Evolutionary conservation across 2,888 invertebrate genomes (phyloP).

Genomic region (Drosophila lacicola): DNA sequence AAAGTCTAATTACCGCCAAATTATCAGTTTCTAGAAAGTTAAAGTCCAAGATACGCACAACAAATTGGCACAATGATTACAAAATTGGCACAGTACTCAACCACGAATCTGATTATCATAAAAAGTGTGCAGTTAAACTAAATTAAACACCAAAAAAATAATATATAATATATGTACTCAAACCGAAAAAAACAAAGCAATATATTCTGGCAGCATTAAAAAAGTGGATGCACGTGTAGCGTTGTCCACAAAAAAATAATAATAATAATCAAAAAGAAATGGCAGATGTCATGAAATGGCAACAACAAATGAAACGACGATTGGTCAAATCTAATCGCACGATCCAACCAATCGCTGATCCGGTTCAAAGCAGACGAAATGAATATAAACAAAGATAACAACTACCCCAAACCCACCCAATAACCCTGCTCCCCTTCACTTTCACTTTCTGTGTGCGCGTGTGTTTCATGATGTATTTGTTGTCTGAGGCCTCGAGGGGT

Average conservation of each 20-base stretch:
- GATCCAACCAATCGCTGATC: constrained; percentile 17
- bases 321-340: constrained; percentile 50
- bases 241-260: constrained; percentile 1
- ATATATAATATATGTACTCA: not conserved
- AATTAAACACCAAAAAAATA: constrained; percentile 1
- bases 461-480: constrained; percentile 2
- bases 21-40: constrained; percentile 51
- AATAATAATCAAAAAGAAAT: constrained; percentile 3
- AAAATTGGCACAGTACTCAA: constrained; percentile 35
- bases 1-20: constrained; percentile 45
- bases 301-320: constrained; percentile 6
- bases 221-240: constrained; percentile 58
- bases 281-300: constrained; percentile 14
- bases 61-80: constrained; percentile 48
- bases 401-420: not conserved
- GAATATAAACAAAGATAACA: constrained; percentile 21
- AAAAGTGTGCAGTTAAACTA: constrained; percentile 12
- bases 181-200: not conserved
- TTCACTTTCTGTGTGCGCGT: constrained; percentile 5
- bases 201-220: not conserved
- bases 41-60: constrained; percentile 43
- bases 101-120: constrained; percentile 20
- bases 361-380: constrained; percentile 1
- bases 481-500: constrained; percentile 10
- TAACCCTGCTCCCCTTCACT: not conserved